Evolutionary conservation across 2,797 vertebrate genomes (phyloP).

Genomic region (Dromococcyx pavoninus): DNA sequence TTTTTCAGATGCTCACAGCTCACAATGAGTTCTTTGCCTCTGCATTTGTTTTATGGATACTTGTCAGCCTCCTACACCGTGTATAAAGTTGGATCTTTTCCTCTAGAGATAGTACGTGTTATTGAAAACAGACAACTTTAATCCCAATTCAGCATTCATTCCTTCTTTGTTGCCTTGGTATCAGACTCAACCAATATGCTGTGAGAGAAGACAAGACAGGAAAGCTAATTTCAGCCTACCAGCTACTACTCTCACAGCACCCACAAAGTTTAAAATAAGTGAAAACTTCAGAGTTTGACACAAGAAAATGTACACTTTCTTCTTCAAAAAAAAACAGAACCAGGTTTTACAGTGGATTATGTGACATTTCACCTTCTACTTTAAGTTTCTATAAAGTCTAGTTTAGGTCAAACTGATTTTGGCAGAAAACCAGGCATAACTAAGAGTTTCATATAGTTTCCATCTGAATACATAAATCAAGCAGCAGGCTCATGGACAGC

Average conservation of each 20-base stretch:
- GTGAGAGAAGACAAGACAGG: not conserved
- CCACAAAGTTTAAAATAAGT: not conserved
- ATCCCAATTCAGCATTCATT: not conserved
- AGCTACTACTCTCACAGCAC: not conserved
- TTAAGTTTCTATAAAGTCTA: conserved; percentile 39
- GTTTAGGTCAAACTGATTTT: conserved; percentile 53
- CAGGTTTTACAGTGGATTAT: not conserved
- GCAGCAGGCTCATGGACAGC: conserved; percentile 49
- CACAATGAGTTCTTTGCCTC: not conserved
- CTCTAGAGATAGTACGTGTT: not conserved
- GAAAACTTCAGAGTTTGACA: not conserved
- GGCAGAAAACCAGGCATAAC: conserved; percentile 63
- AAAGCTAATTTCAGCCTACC: not conserved
- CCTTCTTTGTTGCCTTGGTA: not conserved
- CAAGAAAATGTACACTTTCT: not conserved
- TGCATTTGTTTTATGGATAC: not conserved
- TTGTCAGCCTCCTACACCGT: not conserved
- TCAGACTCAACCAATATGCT: not conserved
- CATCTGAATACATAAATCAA: conserved; percentile 67
- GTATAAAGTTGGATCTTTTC: not conserved
- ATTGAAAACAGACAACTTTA: not conserved
- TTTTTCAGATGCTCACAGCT: not conserved
- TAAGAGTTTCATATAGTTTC: conserved; percentile 64
- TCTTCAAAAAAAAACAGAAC: not conserved
- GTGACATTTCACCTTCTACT: conserved; percentile 44